A percentile compares a stretch with the other conserved stretches of the same genome.
Conservation (phyloP, 1,140 invertebrate species). For the Drosophila funebris region DNA sequence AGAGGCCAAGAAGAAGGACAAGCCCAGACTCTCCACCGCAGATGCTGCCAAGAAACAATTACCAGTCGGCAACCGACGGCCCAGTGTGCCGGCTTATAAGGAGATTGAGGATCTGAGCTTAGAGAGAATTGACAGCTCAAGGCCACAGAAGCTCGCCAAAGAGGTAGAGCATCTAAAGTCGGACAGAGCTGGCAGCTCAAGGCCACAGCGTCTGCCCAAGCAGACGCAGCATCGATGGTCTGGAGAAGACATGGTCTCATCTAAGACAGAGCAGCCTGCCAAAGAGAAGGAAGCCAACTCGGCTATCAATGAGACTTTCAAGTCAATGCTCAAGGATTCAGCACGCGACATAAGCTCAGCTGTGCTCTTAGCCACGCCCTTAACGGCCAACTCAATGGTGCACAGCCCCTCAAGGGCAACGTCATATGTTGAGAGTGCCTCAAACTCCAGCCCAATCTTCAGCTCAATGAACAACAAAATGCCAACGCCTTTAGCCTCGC, state of each 20-base stretch:
- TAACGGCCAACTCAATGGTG: background rate
- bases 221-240: no score
- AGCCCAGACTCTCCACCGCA: background rate
- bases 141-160: background rate
- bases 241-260: no score
- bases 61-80: background rate
- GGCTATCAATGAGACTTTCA: conserved; percentile 16
- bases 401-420: background rate
- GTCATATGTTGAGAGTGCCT: background rate
- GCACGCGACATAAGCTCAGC: conserved; percentile 35
- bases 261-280: background rate
- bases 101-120: background rate
- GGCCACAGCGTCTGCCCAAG: no score
- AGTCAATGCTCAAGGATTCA: conserved; percentile 26
- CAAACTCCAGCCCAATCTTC: background rate
- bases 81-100: background rate
- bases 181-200: background rate
- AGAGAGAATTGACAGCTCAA: background rate
- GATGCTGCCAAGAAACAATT: background rate
- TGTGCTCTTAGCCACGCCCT: conserved; percentile 26
- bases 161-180: background rate
- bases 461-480: conserved; percentile 1
- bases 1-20: background rate
- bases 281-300: background rate
- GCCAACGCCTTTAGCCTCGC: conserved; percentile 20